Evolutionary conservation across 2,113 vertebrate genomes (phyloP).

Genomic region (Hippolais icterina): DNA sequence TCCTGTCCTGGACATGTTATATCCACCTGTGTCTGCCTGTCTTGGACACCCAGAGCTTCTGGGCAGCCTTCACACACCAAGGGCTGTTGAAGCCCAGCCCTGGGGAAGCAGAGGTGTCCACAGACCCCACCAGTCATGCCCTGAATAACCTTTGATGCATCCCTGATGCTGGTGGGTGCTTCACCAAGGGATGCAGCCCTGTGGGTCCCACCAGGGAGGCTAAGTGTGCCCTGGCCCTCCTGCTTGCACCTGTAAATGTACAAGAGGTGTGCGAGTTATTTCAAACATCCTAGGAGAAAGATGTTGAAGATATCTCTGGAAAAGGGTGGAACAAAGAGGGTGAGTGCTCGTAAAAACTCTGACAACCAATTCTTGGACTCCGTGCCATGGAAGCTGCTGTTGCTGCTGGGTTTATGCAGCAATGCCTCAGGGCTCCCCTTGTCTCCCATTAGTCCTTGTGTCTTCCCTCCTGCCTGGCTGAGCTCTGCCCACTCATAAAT

Average conservation of each 20-base stretch:
- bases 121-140: not conserved
- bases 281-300: not conserved
- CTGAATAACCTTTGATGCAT: not conserved
- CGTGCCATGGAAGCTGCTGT: not conserved
- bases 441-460: not conserved
- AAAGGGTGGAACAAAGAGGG: not conserved
- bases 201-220: not conserved
- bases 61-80: not conserved
- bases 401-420: not conserved
- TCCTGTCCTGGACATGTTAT: not conserved
- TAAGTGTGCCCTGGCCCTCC: not conserved
- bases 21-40: not conserved
- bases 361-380: not conserved
- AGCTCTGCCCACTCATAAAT: not conserved
- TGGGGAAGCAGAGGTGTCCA: not conserved
- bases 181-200: not conserved
- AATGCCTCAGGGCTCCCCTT: too few relatives aligned
- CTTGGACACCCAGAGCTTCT: not conserved
- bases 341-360: not conserved
- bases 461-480: not conserved
- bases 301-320: not conserved
- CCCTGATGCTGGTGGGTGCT: not conserved
- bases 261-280: not conserved
- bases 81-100: not conserved
- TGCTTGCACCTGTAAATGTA: not conserved